Evolutionary conservation across 92 coral and sea anemone genomes (phyloP).

Genomic region (Parazoanthus swiftii): DNA sequence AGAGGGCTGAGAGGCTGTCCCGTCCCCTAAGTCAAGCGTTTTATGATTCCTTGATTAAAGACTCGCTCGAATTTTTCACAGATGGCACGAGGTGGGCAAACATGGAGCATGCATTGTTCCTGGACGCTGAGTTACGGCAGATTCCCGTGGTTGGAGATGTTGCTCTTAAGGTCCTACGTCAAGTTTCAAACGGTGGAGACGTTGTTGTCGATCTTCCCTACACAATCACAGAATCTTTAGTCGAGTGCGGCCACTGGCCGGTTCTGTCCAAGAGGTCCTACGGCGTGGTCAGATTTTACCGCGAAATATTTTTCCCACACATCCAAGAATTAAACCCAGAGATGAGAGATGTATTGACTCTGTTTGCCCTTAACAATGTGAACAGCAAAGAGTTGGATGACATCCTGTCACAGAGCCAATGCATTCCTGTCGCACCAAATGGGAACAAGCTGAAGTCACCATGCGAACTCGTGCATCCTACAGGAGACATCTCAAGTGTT

Average conservation of each 20-base stretch:
- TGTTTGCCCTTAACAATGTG: conserved; percentile 50
- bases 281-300: conserved; percentile 55
- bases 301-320: conserved; percentile 65
- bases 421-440: conserved; percentile 68
- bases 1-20: conserved; percentile 9
- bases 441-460: conserved; percentile 59
- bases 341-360: conserved; percentile 45
- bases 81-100: conserved; percentile 67
- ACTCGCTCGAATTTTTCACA: conserved; percentile 52
- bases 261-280: conserved; percentile 44
- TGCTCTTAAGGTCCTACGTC: conserved; percentile 44
- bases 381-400: conserved; percentile 29
- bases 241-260: conserved; percentile 31
- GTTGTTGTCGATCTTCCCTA: conserved; percentile 62
- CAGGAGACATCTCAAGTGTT: conserved; percentile 52
- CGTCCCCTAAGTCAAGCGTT: conserved; percentile 46
- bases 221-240: conserved; percentile 54
- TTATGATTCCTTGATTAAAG: conserved; percentile 35
- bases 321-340: conserved; percentile 37
- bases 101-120: conserved; percentile 50
- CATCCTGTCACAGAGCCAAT: conserved; percentile 36
- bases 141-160: conserved; percentile 51
- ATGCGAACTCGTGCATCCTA: conserved; percentile 55
- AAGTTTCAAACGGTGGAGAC: not conserved
- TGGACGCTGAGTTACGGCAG: conserved; percentile 57